Evolutionary conservation across 2,113 vertebrate species (phyloP).

Genomic region (Leuciscus idus): DNA sequence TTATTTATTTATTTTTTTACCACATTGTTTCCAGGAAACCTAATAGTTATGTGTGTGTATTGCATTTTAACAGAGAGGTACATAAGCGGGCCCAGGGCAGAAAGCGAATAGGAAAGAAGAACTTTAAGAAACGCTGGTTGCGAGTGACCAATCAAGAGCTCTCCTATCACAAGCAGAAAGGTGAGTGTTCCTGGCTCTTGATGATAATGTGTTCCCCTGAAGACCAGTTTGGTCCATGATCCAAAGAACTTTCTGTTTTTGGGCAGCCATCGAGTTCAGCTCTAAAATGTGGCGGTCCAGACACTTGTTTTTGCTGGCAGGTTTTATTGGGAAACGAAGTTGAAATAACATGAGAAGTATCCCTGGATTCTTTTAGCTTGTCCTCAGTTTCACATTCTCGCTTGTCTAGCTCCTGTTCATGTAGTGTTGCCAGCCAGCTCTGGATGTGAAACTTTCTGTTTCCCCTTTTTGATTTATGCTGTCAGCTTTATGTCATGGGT

Average conservation of each 20-base stretch:
- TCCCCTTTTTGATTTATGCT: slow-evolving; percentile 22
- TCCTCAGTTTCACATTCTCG: slow-evolving; percentile 16
- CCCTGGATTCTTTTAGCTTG: not conserved
- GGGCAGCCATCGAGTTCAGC: not conserved
- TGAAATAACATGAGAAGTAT: slow-evolving; percentile 1
- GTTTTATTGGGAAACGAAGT: not conserved
- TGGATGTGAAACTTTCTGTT: slow-evolving; percentile 36
- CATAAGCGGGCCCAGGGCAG: slow-evolving; percentile 93
- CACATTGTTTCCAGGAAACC: not conserved
- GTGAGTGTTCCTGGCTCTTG: slow-evolving; percentile 65
- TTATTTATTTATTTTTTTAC: not conserved
- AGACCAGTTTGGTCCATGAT: not conserved
- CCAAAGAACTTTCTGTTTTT: not conserved
- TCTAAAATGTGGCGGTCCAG: not conserved
- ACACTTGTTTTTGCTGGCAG: slow-evolving; percentile 8
- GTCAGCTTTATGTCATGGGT: slow-evolving; percentile 13
- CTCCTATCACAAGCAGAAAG: slow-evolving; percentile 94
- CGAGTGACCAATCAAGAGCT: slow-evolving; percentile 92
- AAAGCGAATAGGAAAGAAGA: slow-evolving; percentile 89
- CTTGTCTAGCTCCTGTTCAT: slow-evolving; percentile 32
- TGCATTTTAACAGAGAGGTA: slow-evolving; percentile 82
- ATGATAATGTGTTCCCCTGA: not conserved
- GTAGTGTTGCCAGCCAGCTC: not conserved
- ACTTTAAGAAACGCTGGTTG: slow-evolving; percentile 96
- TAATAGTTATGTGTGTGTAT: slow-evolving; percentile 18